Evolutionary conservation across 2,113 vertebrate species (phyloP).

Genomic region (Anolis sagrei): DNA sequence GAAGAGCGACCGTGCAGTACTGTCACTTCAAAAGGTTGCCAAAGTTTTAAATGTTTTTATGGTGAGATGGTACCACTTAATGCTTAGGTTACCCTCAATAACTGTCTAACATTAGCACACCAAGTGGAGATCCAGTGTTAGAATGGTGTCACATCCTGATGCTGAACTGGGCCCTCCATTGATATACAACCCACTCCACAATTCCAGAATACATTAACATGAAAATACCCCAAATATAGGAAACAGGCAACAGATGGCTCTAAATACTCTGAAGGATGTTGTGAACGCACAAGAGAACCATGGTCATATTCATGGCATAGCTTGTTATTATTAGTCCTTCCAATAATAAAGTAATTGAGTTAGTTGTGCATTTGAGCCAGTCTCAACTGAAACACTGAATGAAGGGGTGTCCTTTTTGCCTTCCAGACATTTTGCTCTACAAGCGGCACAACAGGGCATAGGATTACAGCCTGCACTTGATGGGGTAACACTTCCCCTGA

Average conservation of each 20-base stretch:
- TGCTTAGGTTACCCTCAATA: constrained; percentile 37
- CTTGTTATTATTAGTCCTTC: too few species aligned
- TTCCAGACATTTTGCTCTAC: too few species aligned
- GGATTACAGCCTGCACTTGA: too few species aligned
- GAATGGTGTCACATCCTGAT: background rate
- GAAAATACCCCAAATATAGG: background rate
- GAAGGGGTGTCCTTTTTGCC: too few species aligned
- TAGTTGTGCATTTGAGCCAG: background rate
- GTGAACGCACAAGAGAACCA: background rate
- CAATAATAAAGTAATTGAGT: background rate
- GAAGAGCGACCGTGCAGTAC: background rate
- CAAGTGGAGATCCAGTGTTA: background rate
- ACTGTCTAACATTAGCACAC: background rate
- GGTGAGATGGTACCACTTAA: background rate
- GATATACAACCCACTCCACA: background rate
- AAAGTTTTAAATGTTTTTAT: background rate
- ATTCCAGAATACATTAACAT: background rate
- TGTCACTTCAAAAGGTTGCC: constrained; percentile 7
- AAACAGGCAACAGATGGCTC: background rate
- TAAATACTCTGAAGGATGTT: background rate
- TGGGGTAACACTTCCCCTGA: too few species aligned
- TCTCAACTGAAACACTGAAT: background rate
- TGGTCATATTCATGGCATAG: background rate
- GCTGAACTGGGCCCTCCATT: background rate
- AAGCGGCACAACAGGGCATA: too few species aligned